Evolutionary conservation across 2,113 vertebrate species (phyloP).

Genomic region (Pogona vitticeps): DNA sequence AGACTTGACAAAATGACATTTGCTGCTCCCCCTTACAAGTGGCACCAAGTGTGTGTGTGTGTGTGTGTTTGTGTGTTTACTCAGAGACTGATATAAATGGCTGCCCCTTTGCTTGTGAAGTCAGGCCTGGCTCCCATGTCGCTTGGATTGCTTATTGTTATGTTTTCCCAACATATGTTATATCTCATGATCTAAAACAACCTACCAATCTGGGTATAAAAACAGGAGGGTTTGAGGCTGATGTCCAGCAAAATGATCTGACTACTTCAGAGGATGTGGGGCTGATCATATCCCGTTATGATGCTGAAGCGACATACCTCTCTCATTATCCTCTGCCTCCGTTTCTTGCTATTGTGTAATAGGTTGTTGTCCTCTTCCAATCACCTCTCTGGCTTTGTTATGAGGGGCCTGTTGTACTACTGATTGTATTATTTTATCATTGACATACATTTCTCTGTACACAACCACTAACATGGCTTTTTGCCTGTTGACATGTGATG

Average conservation of each 20-base stretch:
- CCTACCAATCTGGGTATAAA: background rate
- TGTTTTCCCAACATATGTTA: slow-evolving; percentile 25
- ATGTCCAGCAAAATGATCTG: background rate
- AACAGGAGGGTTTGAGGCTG: background rate
- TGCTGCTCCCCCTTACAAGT: background rate
- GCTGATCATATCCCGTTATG: background rate
- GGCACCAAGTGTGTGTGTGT: slow-evolving; percentile 11
- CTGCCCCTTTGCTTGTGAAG: slow-evolving; percentile 6
- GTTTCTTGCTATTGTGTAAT: background rate
- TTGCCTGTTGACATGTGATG: background rate
- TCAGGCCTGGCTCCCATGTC: background rate
- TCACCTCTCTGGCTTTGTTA: background rate
- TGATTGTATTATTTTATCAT: background rate
- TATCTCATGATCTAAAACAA: background rate
- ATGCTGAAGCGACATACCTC: background rate
- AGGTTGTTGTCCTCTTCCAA: background rate
- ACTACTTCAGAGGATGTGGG: background rate
- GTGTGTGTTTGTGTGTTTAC: background rate
- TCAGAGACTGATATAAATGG: background rate
- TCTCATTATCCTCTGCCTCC: background rate
- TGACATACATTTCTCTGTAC: background rate
- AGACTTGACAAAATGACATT: slow-evolving; percentile 10
- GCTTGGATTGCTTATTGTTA: background rate
- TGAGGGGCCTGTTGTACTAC: background rate
- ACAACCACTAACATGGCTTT: background rate